These are phyloP conservation scores for Rhinopomastus cyanomelas DNA, from an alignment of 2,113 vertebrate genomes.

Conservation along the genomic window DNA sequence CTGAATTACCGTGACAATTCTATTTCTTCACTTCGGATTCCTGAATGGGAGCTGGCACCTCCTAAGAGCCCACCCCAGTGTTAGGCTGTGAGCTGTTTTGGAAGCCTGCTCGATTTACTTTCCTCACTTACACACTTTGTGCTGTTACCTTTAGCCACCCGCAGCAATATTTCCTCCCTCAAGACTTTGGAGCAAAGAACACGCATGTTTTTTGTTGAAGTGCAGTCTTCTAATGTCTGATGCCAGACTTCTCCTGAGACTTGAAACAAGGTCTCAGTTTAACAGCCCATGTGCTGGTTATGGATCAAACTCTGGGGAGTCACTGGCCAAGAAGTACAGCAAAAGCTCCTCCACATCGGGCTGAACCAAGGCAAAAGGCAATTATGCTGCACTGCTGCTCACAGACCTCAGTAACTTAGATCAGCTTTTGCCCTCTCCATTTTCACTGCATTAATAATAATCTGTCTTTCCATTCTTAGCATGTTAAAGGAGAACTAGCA, in stretches of 20 bases:
- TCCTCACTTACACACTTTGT: background rate
- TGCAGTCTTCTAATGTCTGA: background rate
- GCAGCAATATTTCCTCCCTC: background rate
- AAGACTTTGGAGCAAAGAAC: background rate
- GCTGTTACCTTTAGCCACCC: background rate
- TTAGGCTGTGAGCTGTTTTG: background rate
- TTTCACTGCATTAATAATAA: background rate
- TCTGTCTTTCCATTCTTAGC: background rate
- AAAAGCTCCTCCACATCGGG: background rate
- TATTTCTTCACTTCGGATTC: background rate
- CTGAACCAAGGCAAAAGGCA: background rate
- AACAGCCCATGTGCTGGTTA: background rate
- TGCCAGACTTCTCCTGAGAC: background rate
- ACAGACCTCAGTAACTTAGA: background rate
- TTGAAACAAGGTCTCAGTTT: background rate
- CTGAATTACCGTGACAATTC: background rate
- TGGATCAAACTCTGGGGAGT: background rate
- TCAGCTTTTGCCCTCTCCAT: background rate
- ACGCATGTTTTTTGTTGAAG: background rate
- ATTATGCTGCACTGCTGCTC: background rate
- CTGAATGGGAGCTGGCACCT: background rate
- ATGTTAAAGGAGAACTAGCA: slow-evolving; percentile 3
- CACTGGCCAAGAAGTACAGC: background rate
- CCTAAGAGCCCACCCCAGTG: background rate
- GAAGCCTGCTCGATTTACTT: background rate